These are phyloP conservation scores for Daubentonia madagascariensis DNA, from an alignment of 2,113 vertebrate species.

Conservation along the genomic window DNA sequence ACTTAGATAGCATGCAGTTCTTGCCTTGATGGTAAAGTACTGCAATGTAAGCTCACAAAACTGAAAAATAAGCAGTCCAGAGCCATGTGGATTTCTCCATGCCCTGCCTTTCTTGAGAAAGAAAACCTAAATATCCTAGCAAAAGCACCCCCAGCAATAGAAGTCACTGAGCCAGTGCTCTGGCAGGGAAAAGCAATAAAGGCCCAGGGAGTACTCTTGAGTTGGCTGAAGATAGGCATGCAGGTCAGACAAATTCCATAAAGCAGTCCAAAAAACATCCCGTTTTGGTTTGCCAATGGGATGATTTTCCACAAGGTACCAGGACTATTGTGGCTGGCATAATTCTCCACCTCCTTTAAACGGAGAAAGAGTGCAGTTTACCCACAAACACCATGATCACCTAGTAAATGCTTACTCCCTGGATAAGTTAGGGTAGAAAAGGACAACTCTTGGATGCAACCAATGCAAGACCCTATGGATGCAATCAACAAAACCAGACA, in stretches of 20 bases:
- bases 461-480: neutral
- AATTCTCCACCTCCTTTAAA: neutral
- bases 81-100: neutral
- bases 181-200: slow-evolving; percentile 33
- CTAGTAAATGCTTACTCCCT: slow-evolving; percentile 4
- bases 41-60: neutral
- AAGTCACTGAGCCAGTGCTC: neutral
- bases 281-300: neutral
- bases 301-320: slow-evolving; percentile 29
- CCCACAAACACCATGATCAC: neutral
- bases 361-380: neutral
- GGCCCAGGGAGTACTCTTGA: neutral
- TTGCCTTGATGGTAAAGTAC: slow-evolving; percentile 34
- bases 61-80: slow-evolving; percentile 39
- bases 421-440: neutral
- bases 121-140: neutral
- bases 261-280: slow-evolving; percentile 16
- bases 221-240: neutral
- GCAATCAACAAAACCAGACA: neutral
- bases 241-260: slow-evolving; percentile 21
- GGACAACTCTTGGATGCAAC: neutral
- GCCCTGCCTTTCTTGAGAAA: neutral
- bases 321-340: neutral
- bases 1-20: slow-evolving; percentile 53
- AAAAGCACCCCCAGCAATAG: neutral